Conservation (phyloP, 1,140 invertebrate genomes). For the Proctacanthus coquilletti region DNA sequence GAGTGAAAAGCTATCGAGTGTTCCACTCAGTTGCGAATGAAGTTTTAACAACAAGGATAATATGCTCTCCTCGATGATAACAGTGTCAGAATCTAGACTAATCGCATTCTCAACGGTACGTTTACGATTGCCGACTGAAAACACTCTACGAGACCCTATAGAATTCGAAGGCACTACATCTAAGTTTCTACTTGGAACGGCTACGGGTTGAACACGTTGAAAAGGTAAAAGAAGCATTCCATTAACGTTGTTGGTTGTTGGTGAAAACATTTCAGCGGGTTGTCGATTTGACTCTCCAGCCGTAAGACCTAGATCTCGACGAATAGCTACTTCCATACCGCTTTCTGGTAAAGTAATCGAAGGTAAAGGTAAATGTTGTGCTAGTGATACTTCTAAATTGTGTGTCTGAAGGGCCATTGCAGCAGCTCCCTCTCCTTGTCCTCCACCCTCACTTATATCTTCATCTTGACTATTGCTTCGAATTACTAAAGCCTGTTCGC, state of each 20-base stretch:
- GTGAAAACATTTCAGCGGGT: constrained; percentile 26
- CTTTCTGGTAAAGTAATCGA: constrained; percentile 22
- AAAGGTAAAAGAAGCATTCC: constrained; percentile 24
- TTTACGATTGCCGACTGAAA: constrained; percentile 12
- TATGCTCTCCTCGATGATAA: constrained; percentile 75
- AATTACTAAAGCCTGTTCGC: constrained; percentile 22
- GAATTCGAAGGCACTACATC: constrained; percentile 24
- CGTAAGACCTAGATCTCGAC: constrained; percentile 18
- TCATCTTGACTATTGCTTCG: constrained; percentile 19
- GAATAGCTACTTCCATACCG: constrained; percentile 29
- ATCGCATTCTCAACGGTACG: constrained; percentile 24
- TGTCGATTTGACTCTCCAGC: constrained; percentile 10
- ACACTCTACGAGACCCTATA: background rate
- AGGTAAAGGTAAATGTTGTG: constrained; percentile 17
- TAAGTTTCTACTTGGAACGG: constrained; percentile 20
- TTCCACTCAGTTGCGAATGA: constrained; percentile 78
- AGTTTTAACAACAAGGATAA: constrained; percentile 80
- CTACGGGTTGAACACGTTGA: constrained; percentile 26
- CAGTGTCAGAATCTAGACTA: constrained; percentile 32
- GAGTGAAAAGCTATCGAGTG: constrained; percentile 55
- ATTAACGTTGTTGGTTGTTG: constrained; percentile 16
- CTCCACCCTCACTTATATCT: constrained; percentile 9
- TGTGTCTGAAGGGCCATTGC: constrained; percentile 20
- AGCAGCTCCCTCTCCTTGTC: background rate
- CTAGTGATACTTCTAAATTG: constrained; percentile 9